Percentiles rank a stretch among this genome's conserved stretches.
Evolutionary conservation across 2,888 invertebrate species (phyloP).

Genomic region (Melikaiella ostensackeni): DNA sequence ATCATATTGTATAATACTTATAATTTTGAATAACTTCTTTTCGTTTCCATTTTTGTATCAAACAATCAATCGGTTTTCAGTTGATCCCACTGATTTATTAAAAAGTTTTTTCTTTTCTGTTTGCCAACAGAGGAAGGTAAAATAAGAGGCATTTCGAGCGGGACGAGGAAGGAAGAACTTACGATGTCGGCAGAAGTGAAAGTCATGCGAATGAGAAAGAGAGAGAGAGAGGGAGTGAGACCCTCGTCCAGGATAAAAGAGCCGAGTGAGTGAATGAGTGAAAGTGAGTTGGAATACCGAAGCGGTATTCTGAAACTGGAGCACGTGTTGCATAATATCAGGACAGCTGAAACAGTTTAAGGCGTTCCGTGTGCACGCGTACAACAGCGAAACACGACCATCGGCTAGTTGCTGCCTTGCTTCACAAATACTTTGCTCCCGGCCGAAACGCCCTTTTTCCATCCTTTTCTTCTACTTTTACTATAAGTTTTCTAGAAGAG

Average conservation of each 20-base stretch:
- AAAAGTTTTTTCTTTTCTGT: neutral
- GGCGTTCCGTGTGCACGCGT: conserved; percentile 46
- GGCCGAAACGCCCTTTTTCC: neutral
- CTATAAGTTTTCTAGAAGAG: neutral
- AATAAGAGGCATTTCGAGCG: conserved; percentile 8
- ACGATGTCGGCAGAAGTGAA: conserved; percentile 66
- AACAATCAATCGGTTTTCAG: neutral
- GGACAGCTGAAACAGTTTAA: conserved; percentile 65
- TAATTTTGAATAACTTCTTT: neutral
- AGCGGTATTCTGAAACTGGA: conserved; percentile 70
- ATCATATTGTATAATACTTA: neutral
- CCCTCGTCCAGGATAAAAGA: conserved; percentile 29
- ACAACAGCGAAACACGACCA: neutral
- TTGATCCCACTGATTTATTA: neutral
- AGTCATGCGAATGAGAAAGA: conserved; percentile 58
- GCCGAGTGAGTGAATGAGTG: conserved; percentile 48
- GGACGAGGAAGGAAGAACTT: conserved; percentile 55
- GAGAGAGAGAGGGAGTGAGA: conserved; percentile 22
- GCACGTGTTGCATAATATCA: conserved; percentile 70
- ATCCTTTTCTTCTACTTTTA: neutral
- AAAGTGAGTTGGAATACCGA: conserved; percentile 41
- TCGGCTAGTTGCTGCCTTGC: neutral
- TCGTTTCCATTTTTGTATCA: neutral
- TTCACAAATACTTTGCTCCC: conserved; percentile 3
- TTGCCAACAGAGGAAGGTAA: neutral